Evolutionary conservation across 2,113 vertebrate genomes (phyloP).

Genomic region (Mesoclemmys tuberculata): DNA sequence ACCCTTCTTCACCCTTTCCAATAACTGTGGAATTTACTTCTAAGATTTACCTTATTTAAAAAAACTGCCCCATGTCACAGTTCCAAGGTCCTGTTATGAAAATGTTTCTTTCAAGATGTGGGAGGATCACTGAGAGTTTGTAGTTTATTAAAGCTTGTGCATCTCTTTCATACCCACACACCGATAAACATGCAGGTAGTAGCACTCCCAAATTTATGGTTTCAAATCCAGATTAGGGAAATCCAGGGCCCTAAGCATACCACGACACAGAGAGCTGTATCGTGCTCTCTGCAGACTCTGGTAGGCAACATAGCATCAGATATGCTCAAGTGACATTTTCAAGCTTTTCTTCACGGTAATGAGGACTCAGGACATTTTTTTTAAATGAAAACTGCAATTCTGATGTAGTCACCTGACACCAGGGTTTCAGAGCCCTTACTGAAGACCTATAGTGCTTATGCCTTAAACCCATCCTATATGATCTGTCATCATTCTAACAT

Average conservation of each 20-base stretch:
- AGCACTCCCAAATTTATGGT: not conserved
- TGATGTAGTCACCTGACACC: not conserved
- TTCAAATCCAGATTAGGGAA: not conserved
- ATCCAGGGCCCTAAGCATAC: not conserved
- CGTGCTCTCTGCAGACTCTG: not conserved
- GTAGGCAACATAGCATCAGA: not conserved
- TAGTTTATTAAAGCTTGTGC: not conserved
- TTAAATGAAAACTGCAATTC: not conserved
- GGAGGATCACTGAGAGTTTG: not conserved
- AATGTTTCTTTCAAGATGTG: not conserved
- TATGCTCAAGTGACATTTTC: not conserved
- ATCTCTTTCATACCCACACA: not conserved
- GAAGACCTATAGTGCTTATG: not conserved
- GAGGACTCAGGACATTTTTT: not conserved
- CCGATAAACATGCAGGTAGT: not conserved
- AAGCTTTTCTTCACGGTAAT: not conserved
- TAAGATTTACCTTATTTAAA: not conserved
- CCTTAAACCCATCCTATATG: not conserved
- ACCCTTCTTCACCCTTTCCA: not conserved
- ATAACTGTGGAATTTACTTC: not conserved
- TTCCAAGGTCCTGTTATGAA: not conserved
- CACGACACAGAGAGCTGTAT: not conserved
- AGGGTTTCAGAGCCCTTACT: not conserved
- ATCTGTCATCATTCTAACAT: not conserved
- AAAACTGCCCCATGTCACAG: not conserved